These are phyloP conservation scores for Hedychridium roseum DNA, from an alignment of 2,888 invertebrate species.

Conservation along the genomic window DNA sequence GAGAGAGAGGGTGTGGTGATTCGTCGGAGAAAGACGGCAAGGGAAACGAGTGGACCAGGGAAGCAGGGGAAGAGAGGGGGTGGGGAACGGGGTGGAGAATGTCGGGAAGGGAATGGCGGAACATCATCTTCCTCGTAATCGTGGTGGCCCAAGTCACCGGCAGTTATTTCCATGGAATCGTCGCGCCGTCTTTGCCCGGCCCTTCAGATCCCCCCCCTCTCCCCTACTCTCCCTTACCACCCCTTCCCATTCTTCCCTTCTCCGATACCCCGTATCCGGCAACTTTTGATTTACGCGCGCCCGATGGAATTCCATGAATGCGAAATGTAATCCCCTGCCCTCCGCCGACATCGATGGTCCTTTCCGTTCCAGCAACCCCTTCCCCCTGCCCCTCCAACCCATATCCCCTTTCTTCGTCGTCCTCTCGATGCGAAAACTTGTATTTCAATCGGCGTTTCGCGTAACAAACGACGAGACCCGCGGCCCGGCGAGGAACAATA, in stretches of 20 bases:
- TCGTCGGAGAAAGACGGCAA: too few relatives aligned
- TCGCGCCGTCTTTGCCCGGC: conserved; percentile 17
- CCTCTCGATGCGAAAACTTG: conserved; percentile 36
- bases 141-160: too few relatives aligned
- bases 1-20: too few relatives aligned
- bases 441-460: conserved; percentile 43
- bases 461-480: conserved; percentile 34
- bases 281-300: conserved; percentile 53
- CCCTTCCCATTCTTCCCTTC: not conserved
- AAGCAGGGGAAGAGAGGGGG: too few relatives aligned
- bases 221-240: conserved; percentile 4
- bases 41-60: too few relatives aligned
- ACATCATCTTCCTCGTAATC: too few relatives aligned
- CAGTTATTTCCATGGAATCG: conserved; percentile 5
- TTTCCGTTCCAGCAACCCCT: not conserved
- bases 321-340: conserved; percentile 50
- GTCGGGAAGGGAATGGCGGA: too few relatives aligned
- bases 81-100: too few relatives aligned
- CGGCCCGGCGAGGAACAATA: conserved; percentile 26
- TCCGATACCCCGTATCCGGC: conserved; percentile 15
- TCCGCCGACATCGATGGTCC: not conserved
- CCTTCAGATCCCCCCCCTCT: not conserved
- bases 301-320: conserved; percentile 55
- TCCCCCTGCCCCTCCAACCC: conserved; percentile 5
- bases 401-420: conserved; percentile 10